These are phyloP conservation scores for Otolemur garnettii DNA, from an alignment of 2,113 vertebrate species.

Conservation along the genomic window DNA sequence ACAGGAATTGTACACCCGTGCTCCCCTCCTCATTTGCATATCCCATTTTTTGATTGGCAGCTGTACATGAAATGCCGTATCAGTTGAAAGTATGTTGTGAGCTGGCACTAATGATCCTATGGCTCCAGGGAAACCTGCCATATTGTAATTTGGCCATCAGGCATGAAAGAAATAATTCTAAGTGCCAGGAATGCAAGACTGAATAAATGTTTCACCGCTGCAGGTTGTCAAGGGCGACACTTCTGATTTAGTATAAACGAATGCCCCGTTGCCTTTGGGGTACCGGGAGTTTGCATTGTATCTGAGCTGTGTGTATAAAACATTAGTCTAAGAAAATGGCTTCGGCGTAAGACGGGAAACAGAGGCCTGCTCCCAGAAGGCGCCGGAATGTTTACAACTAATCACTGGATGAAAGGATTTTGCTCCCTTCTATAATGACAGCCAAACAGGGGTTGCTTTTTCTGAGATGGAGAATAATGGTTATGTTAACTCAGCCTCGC, in stretches of 20 bases:
- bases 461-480: constrained; percentile 90
- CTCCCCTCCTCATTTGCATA: constrained; percentile 98
- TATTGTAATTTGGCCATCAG: constrained; percentile 99
- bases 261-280: constrained; percentile 97
- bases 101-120: constrained; percentile 99
- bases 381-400: constrained; percentile 90
- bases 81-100: constrained; percentile 99
- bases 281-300: constrained; percentile 90
- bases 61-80: constrained; percentile 99
- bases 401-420: constrained; percentile 92
- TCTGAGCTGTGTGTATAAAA: constrained; percentile 92
- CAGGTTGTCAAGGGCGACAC: constrained; percentile 99
- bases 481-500: constrained; percentile 87
- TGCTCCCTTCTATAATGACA: constrained; percentile 90
- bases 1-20: constrained; percentile 95
- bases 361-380: constrained; percentile 90
- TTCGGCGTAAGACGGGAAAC: constrained; percentile 88
- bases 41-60: constrained; percentile 96
- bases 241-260: constrained; percentile 99
- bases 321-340: constrained; percentile 93
- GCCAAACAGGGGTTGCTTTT: constrained; percentile 90
- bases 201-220: constrained; percentile 99
- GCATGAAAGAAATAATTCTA: constrained; percentile 99
- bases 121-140: constrained; percentile 99
- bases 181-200: constrained; percentile 99